These are phyloP conservation scores for Lithosia quadra DNA, from an alignment of 2,888 invertebrate species.

Conservation along the genomic window DNA sequence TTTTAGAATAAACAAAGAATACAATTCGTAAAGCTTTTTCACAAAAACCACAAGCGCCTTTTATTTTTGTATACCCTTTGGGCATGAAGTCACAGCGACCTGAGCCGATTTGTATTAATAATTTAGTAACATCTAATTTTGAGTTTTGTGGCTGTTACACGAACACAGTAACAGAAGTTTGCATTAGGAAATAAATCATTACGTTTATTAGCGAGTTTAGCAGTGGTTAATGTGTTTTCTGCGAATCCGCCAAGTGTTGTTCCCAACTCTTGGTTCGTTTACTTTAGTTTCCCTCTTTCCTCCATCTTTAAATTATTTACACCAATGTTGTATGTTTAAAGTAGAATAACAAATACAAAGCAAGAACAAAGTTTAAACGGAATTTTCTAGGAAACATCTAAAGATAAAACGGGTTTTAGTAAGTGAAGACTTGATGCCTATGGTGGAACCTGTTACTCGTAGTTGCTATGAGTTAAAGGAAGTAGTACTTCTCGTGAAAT, in stretches of 20 bases:
- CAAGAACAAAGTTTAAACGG: constrained; percentile 47
- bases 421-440: constrained; percentile 42
- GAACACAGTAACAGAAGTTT: constrained; percentile 18
- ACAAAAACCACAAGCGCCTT: neutral
- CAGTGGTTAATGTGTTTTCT: constrained; percentile 50
- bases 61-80: neutral
- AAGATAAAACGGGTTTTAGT: constrained; percentile 47
- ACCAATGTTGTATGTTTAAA: constrained; percentile 52
- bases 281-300: constrained; percentile 52
- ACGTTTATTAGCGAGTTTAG: constrained; percentile 40
- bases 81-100: neutral
- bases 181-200: constrained; percentile 35
- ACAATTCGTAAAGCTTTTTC: too few relatives aligned
- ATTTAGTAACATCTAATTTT: constrained; percentile 10
- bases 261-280: constrained; percentile 54
- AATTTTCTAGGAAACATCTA: constrained; percentile 52
- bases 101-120: neutral
- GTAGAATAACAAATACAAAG: constrained; percentile 58
- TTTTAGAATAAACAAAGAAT: too few relatives aligned
- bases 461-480: constrained; percentile 31
- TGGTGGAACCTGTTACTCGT: constrained; percentile 28
- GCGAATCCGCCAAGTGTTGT: constrained; percentile 46
- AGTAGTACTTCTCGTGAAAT: neutral
- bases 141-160: constrained; percentile 13
- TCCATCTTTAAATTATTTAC: constrained; percentile 62